Evolutionary conservation across 92 coral and sea anemone genomes (phyloP).

Genomic region (Epizoanthus scotinus): DNA sequence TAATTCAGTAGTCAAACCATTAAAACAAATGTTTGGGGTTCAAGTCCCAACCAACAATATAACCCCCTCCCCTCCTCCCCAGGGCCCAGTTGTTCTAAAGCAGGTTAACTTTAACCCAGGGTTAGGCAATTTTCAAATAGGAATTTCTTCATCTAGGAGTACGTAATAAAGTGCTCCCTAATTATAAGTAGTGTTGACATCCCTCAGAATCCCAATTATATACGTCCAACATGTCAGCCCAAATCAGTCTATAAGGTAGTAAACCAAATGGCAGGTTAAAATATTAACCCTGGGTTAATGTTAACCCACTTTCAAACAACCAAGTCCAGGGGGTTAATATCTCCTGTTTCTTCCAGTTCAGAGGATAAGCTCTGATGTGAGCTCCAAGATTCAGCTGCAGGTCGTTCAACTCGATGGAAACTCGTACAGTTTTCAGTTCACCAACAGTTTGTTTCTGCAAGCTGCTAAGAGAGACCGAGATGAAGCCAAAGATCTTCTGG

Average conservation of each 20-base stretch:
- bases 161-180: too few relatives aligned
- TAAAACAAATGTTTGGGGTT: slow-evolving; percentile 94
- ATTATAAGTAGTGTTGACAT: too few relatives aligned
- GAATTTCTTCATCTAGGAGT: too few relatives aligned
- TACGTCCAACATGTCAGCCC: too few relatives aligned
- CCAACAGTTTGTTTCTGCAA: slow-evolving; percentile 50
- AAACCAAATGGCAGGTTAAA: too few relatives aligned
- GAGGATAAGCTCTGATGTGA: slow-evolving; percentile 95
- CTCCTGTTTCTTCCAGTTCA: slow-evolving; percentile 62
- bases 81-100: too few relatives aligned
- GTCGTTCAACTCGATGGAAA: slow-evolving; percentile 87
- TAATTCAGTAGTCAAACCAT: too few relatives aligned
- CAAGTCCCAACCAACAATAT: slow-evolving; percentile 52
- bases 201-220: too few relatives aligned
- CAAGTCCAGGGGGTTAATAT: background rate
- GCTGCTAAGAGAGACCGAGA: slow-evolving; percentile 87
- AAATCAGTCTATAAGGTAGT: too few relatives aligned
- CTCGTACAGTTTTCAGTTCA: slow-evolving; percentile 90
- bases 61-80: background rate
- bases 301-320: background rate
- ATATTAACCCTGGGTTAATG: too few relatives aligned
- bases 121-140: too few relatives aligned
- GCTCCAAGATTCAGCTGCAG: slow-evolving; percentile 91
- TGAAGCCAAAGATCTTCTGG: slow-evolving; percentile 87
- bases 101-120: too few relatives aligned